These are phyloP conservation scores for Rhinogobius similis DNA, from an alignment of 2,113 vertebrate genomes.

Conservation along the genomic window DNA sequence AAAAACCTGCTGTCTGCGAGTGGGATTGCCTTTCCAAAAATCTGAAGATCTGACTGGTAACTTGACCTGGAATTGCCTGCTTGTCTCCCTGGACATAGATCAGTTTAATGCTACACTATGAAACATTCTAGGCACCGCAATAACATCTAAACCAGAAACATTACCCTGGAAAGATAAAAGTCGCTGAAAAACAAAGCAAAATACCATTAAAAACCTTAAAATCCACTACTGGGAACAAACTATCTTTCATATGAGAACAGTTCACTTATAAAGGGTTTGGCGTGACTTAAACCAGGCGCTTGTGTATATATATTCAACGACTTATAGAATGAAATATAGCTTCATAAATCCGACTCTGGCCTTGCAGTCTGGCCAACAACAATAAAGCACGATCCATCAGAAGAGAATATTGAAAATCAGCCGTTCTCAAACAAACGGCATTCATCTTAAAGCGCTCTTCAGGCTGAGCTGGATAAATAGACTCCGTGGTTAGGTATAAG, in stretches of 20 bases:
- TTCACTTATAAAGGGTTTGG: not conserved
- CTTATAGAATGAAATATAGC: conserved; percentile 38
- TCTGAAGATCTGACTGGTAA: too few relatives aligned
- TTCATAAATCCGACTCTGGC: conserved; percentile 49
- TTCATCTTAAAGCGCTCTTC: conserved; percentile 44
- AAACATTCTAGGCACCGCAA: too few relatives aligned
- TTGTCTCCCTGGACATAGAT: too few relatives aligned
- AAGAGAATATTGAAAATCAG: conserved; percentile 37
- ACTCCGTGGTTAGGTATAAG: conserved; percentile 5
- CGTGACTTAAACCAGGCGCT: conserved; percentile 4
- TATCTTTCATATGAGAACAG: not conserved
- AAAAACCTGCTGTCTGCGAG: too few relatives aligned
- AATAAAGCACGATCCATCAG: conserved; percentile 49
- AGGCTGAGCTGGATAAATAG: conserved; percentile 38
- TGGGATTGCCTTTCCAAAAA: too few relatives aligned
- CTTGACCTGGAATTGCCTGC: too few relatives aligned
- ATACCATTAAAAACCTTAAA: too few relatives aligned
- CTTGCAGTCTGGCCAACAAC: conserved; percentile 44
- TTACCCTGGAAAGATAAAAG: too few relatives aligned
- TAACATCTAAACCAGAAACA: too few relatives aligned
- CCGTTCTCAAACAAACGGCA: conserved; percentile 41
- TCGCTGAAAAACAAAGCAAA: too few relatives aligned
- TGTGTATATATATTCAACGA: conserved; percentile 30
- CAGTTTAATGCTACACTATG: too few relatives aligned
- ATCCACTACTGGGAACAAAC: too few relatives aligned